Base-by-base conservation (phyloP, 2,797 vertebrate species). In the Lophius americanus region DNA sequence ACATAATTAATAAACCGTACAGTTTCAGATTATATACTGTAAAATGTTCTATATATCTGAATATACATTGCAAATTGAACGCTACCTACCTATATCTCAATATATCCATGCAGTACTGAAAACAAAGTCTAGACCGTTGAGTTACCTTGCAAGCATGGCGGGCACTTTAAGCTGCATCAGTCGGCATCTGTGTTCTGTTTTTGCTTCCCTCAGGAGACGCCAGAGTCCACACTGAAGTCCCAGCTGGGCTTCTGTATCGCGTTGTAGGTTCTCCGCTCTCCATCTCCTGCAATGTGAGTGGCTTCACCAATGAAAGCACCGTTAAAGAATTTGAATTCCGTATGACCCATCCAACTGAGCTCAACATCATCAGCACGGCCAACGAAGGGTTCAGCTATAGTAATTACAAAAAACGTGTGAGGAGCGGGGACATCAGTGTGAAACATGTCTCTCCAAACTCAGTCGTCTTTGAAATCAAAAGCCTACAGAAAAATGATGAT, bases 211-310 rank as follows among this genome's bases (percentile, higher is more conserved):
- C 85, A 93, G 92, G 91, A 76, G 76, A 84, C 3, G 89, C 91
- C 65, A 8, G 0, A 7, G 87, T 92, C 54, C 65, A 65, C 1
- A 93, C 92, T 3, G 74, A 91, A 12, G 70, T 63, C 3, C 91
- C 89, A 58, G 10, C 75, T 0, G 93, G 94, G 7, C 94, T 94
- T 48, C 81, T 95, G 70, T 93, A 92, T 48, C 91, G 94, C 0
- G 85, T 90, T 8, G 77, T 76, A 12, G 92, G 85, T 51, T 68
- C 81, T 23, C 51, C 36, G 0, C 82, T 93, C 65, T 82, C 77
- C 64, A 89, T 95, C 57, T 85, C 79, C 76, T 95, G 94, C 87
- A 89, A 77, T 6, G 84, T 86, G 42, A 93, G 78, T 2, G 92
- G 92, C 35, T 90, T 92, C 11, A 0, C 0, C 6, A 38, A 3